A percentile compares a stretch with the other conserved stretches of the same genome.
Conservation (phyloP, 2,888 invertebrate genomes). For the Lasioglossum pauxillum region DNA sequence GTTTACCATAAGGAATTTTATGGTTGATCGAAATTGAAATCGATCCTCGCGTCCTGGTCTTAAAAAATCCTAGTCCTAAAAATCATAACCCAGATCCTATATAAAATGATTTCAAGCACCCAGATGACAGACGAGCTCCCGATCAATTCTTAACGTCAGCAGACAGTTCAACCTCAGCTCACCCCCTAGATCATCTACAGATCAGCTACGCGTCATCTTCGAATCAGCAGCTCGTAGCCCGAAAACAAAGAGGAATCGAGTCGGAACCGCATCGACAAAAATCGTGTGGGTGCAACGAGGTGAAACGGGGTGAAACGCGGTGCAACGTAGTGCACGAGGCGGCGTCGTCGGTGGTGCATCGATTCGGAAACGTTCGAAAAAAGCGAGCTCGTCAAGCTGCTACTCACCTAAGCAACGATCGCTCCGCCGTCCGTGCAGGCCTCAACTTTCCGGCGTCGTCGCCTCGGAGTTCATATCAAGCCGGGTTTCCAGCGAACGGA, state of each 20-base stretch:
- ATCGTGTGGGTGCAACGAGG: background rate
- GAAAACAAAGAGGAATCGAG: background rate
- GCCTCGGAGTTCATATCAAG: conserved; percentile 53
- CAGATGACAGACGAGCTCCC: too few relatives aligned
- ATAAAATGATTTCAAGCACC: too few relatives aligned
- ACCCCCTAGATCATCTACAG: background rate
- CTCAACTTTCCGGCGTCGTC: conserved; percentile 53
- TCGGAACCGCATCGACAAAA: background rate
- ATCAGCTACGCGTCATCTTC: background rate
- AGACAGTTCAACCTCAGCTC: background rate
- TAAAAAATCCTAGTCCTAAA: too few relatives aligned
- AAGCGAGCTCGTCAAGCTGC: conserved; percentile 51
- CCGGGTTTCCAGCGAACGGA: conserved; percentile 13
- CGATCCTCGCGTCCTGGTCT: rapidly evolving
- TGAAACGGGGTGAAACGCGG: background rate
- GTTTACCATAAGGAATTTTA: too few relatives aligned
- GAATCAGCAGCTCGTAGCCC: background rate
- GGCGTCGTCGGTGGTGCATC: conserved; percentile 33
- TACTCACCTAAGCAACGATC: conserved; percentile 57
- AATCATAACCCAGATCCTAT: too few relatives aligned
- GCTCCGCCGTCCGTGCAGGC: conserved; percentile 26
- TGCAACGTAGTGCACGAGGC: background rate
- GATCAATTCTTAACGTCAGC: background rate
- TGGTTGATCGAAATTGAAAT: too few relatives aligned
- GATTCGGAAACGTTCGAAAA: conserved; percentile 52